Conservation (phyloP, 2,113 vertebrate genomes). For the Procavia capensis region DNA sequence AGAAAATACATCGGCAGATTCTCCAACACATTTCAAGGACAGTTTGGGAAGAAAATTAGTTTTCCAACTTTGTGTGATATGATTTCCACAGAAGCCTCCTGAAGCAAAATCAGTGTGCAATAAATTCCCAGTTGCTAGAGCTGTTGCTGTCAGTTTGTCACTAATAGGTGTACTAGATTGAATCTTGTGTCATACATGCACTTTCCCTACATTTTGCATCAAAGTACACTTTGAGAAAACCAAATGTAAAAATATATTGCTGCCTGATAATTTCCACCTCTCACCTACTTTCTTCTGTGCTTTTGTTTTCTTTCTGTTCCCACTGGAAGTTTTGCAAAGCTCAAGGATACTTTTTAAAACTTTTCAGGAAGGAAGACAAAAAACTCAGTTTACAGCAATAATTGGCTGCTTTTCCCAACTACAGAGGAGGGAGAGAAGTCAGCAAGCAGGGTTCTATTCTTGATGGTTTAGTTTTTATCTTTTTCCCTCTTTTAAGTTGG, state of each 20-base stretch:
- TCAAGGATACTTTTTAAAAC: neutral
- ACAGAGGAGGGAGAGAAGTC: neutral
- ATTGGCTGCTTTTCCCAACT: neutral
- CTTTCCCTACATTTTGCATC: neutral
- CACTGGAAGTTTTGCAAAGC: slow-evolving; percentile 4
- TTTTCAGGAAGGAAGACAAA: neutral
- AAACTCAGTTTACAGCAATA: neutral
- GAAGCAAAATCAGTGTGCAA: slow-evolving; percentile 73
- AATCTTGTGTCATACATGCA: neutral
- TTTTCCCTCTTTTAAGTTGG: neutral
- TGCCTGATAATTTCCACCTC: neutral
- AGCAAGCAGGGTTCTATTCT: neutral
- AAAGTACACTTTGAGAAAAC: neutral
- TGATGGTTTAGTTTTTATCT: neutral
- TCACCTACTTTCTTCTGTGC: neutral
- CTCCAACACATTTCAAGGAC: slow-evolving; percentile 46
- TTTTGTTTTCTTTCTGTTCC: neutral
- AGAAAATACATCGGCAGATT: slow-evolving; percentile 18
- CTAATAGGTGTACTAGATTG: neutral
- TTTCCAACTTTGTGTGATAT: slow-evolving; percentile 56
- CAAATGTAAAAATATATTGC: neutral
- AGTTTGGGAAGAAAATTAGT: slow-evolving; percentile 61
- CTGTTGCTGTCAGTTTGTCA: neutral
- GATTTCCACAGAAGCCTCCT: slow-evolving; percentile 57
- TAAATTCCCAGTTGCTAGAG: slow-evolving; percentile 2